These are phyloP conservation scores for Stichodactyla helianthus DNA, from an alignment of 64 coral and sea anemone genomes.

Conservation along the genomic window DNA sequence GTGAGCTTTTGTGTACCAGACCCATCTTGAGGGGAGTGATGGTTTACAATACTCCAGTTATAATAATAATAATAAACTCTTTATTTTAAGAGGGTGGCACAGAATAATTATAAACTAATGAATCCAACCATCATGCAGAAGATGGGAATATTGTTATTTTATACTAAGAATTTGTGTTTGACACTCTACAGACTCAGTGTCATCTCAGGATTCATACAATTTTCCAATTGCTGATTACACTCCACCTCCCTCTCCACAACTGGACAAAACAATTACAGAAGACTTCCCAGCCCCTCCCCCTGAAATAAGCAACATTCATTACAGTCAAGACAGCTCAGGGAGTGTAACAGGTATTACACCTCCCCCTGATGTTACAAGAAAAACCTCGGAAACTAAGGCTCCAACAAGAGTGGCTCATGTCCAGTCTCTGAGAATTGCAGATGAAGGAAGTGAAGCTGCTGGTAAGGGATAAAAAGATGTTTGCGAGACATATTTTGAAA, in stretches of 20 bases:
- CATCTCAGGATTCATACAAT: slow-evolving; percentile 46
- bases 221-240: slow-evolving; percentile 78
- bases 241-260: slow-evolving; percentile 54
- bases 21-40: too few species aligned
- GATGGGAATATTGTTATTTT: neutral
- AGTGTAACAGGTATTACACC: slow-evolving; percentile 60
- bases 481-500: neutral
- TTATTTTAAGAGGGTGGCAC: too few species aligned
- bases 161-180: neutral
- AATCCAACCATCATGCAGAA: too few species aligned
- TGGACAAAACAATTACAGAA: slow-evolving; percentile 46
- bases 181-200: slow-evolving; percentile 34
- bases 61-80: too few species aligned
- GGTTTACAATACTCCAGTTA: too few species aligned
- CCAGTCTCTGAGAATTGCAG: slow-evolving; percentile 39
- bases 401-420: slow-evolving; percentile 73
- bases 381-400: slow-evolving; percentile 44
- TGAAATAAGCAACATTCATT: slow-evolving; percentile 36
- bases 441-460: neutral
- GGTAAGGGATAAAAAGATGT: neutral
- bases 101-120: too few species aligned
- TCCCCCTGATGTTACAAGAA: slow-evolving; percentile 75
- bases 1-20: too few species aligned
- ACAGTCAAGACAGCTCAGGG: slow-evolving; percentile 35
- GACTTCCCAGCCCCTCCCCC: slow-evolving; percentile 72